Conservation (phyloP, 2,888 invertebrate genomes). For the Timandra comae region DNA sequence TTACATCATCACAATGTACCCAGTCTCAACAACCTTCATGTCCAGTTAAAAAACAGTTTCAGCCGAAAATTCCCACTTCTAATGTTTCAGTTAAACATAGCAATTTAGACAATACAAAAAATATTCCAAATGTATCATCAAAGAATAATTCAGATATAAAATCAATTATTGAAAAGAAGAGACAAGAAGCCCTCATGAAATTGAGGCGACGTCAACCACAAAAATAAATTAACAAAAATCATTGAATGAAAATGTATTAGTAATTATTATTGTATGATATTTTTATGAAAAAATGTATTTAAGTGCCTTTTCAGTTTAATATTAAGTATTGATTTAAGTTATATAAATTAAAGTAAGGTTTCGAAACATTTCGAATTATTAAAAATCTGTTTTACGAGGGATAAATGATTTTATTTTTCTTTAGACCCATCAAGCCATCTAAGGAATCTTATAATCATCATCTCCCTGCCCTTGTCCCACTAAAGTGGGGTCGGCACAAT, state of each 20-base stretch:
- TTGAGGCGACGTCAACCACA: constrained; percentile 51
- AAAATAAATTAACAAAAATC: constrained; percentile 25
- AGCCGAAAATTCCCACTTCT: constrained; percentile 39
- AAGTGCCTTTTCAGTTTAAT: constrained; percentile 5
- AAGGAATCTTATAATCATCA: too few species aligned
- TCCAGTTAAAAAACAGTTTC: constrained; percentile 28
- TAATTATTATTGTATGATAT: constrained; percentile 9
- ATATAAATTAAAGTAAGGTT: too few species aligned
- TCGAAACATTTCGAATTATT: too few species aligned
- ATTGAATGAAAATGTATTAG: constrained; percentile 12
- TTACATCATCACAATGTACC: constrained; percentile 44
- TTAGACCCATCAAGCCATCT: too few species aligned
- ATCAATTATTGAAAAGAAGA: constrained; percentile 61
- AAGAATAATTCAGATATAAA: constrained; percentile 38
- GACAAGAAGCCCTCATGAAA: constrained; percentile 67
- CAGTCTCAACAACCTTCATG: constrained; percentile 15
- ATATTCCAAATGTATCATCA: constrained; percentile 12
- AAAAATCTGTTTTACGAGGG: too few species aligned
- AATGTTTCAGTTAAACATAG: constrained; percentile 12
- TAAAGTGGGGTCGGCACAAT: too few species aligned
- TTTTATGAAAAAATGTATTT: constrained; percentile 6
- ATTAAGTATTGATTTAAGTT: too few species aligned
- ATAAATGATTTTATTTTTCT: too few species aligned
- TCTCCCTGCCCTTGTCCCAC: too few species aligned
- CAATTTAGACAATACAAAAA: constrained; percentile 17